Evolutionary conservation across 2,888 invertebrate species (phyloP), one percentile per base, ranked within the genome.

Genomic region (Leucoma salicis): DNA sequence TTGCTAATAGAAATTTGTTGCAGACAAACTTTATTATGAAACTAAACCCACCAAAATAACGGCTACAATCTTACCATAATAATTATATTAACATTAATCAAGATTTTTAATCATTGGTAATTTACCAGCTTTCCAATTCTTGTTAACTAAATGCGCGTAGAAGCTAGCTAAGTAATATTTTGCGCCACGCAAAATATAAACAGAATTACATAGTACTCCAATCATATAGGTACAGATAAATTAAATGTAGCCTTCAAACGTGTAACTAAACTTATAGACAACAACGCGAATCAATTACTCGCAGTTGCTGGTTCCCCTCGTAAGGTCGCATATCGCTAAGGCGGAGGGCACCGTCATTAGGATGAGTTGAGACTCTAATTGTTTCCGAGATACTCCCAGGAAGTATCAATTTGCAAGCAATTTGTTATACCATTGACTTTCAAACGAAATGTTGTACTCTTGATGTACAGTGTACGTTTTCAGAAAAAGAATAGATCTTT

Each of bases 331-430:
- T 61, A 64, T 57, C 48, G 48, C 48, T 42, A 49, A 56, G 55
- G 62, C 52, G 48, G 45, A 44, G 41, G 42, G 47, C 51, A 49
- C 55, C 66, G 62, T 75, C 75, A 75, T 81, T 78, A 78, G 60
- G 52, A 54, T 52, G 46, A 49, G 66, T 54, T 55, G 51, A 57
- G 56, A 55, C 64, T 75, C 74, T 82, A 82, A 83, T 83, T 82
- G 83, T 81, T 82, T 75, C 75, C 77, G 63, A 50, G 51, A 16
- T 32, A 42, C 18, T 14, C 54, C 53, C 57, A 50, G 65, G 54
- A 69, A 73, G 72, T 77, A 82, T 80, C 82, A 82, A 82, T 82
- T 83, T 82, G 72, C 78, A 71, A 77, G 74, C 74, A 75, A 79
- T 80, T 76, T 75, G 53, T 53, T 53, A 51, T 49, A 46, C 53